Evolutionary conservation across 1,140 invertebrate genomes (phyloP).

Genomic region (Galleria mellonella): DNA sequence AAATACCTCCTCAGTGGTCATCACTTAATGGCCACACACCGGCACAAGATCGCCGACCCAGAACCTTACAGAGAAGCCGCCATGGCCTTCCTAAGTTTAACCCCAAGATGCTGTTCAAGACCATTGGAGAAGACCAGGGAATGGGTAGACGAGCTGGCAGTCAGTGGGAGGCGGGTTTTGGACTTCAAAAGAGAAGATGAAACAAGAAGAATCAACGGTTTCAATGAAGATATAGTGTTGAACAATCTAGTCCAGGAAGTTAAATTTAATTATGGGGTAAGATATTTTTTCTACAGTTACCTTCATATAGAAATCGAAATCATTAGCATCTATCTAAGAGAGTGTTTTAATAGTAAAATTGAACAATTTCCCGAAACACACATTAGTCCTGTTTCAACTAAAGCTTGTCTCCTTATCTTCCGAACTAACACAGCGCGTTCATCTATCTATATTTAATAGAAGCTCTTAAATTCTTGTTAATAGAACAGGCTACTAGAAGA

Average conservation of each 20-base stretch:
- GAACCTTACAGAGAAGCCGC: conserved; percentile 89
- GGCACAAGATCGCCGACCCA: conserved; percentile 82
- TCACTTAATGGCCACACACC: conserved; percentile 87
- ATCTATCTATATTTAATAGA: too few relatives aligned
- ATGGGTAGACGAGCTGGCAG: conserved; percentile 48
- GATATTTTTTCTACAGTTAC: conserved; percentile 8
- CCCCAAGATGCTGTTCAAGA: conserved; percentile 69
- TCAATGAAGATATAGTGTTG: conserved; percentile 54
- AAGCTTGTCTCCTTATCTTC: too few relatives aligned
- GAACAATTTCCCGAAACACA: too few relatives aligned
- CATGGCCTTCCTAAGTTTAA: conserved; percentile 87
- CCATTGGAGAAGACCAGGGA: conserved; percentile 44
- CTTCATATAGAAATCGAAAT: too few relatives aligned
- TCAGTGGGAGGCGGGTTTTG: conserved; percentile 43
- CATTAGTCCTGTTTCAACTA: too few relatives aligned
- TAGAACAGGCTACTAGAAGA: too few relatives aligned
- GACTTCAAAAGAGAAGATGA: conserved; percentile 47
- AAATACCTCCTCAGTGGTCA: conserved; percentile 90
- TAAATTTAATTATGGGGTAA: conserved; percentile 67
- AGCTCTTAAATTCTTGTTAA: too few relatives aligned
- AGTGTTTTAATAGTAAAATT: too few relatives aligned
- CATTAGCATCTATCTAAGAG: too few relatives aligned
- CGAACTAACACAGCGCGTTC: too few relatives aligned
- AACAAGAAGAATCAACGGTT: conserved; percentile 37
- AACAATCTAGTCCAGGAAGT: conserved; percentile 59